Evolutionary conservation across 2,113 vertebrate species (phyloP), one percentile per base, ranked within the genome.

Genomic region (Chaetodon trifascialis): DNA sequence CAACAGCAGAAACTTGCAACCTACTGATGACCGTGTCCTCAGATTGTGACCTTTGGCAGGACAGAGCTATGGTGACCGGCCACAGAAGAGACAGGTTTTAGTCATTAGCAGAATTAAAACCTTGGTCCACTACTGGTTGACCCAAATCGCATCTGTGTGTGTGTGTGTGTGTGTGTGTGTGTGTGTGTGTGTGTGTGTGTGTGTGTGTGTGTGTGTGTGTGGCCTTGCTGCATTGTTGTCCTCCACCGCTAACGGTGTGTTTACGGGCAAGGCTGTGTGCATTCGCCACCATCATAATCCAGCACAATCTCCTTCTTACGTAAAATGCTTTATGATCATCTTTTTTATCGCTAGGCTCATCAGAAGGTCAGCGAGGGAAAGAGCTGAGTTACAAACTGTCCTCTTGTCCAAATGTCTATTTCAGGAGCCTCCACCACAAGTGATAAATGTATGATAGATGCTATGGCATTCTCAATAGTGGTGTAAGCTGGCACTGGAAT

Each of bases 291-390:
- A 47, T 78, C 77, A 82, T 92, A 94, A 94, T 93, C 92, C 89
- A 0, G 7, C n/a, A 36, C 90, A 90, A 92, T 91, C 87, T 86
- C 89, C 69, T 65, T 79, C 86, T 92, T 92, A 91, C 58, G 65
- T 93, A 93, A 93, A 94, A 93, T 87, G 83, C 88, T 91, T 92
- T 88, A 86, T 86, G 84, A 89, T 90, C 55, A 84, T 90, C 49
- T 78, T 82, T 85, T 81, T 81, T 46, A 79, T 86, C 42, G 3
- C 66, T 36, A 58, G 84, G 58, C 52, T 15, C 54, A 85, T 86
- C 86, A 66, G 42, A 51, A 63, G 85, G 86, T 89, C 86, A 86
- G 34, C 49, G 0, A 46, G 82, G 83, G 74, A 66, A 72, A 62
- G 60, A 69, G 40, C 47, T 1, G 36, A 75, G 64, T 51, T 67